Evolutionary conservation across 2,113 vertebrate species (phyloP), one percentile per base, ranked within the genome.

Genomic region (Aramus guarauna): DNA sequence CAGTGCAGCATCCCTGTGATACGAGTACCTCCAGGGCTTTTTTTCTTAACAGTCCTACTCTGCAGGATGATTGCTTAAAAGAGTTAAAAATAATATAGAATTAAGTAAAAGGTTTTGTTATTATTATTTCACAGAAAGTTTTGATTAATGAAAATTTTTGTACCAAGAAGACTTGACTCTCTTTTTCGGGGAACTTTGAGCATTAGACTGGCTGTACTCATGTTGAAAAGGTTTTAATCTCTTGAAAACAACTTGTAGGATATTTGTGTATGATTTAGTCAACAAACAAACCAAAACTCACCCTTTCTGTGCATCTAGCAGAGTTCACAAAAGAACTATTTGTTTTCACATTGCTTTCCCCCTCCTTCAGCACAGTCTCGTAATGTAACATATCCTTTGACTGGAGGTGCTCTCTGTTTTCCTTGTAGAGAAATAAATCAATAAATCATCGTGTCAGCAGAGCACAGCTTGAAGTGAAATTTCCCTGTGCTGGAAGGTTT

Each of bases 1-100:
- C 96, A 97, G 87, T 94, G 89, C 68, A 92, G 87, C 90, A 90
- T 73, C 91, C 95, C 80, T 71, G 37, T 52, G 59, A 15, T 18
- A 6, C 0, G 11, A 50, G 24, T 34, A 58, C 26, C 20, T 74
- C 36, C 56, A 19, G 59, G 8, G 16, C 52, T 19, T 60, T 8
- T 29, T 6, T 59, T 76, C 47, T 7, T 0, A 32, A 43, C 53
- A 32, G 20, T 60, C 34, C 48, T 36, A 30, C 15, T 59, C 55
- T 47, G n/a, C 63, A 9, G 27, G 55, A 39, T 69, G 9, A 59
- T 34, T 41, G 37, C 67, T 90, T 71, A n/a, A 75, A 92, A 64
- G 26, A n/a, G 19, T n/a, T n/a, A 9, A 55, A 77, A 92, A 47
- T 48, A 67, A 60, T 45, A n/a, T 1, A 52, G 60, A 71, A 52